Percentiles rank a stretch among this genome's conserved stretches.
These are phyloP conservation scores for Pseudotriccus pelzelni DNA, from an alignment of 2,797 vertebrate genomes.

Conservation along the genomic window DNA sequence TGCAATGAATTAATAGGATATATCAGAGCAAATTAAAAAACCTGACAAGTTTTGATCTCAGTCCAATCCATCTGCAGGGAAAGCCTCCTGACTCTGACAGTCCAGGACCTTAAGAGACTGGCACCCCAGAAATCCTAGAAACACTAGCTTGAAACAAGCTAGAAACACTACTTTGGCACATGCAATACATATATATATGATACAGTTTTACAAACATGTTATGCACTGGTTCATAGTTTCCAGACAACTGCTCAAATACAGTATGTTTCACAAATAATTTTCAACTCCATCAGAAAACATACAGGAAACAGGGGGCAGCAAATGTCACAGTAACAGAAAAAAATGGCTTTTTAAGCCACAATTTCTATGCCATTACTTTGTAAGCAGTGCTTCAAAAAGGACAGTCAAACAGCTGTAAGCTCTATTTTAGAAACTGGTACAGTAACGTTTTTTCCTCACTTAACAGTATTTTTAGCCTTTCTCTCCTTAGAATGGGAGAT, in stretches of 20 bases:
- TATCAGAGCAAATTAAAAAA: not conserved
- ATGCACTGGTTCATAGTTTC: not conserved
- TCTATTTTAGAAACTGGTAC: not conserved
- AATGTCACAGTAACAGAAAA: not conserved
- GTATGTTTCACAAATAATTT: not conserved
- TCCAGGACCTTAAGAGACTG: not conserved
- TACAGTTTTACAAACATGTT: not conserved
- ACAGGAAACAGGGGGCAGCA: not conserved
- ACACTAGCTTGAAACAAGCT: not conserved
- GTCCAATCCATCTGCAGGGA: not conserved
- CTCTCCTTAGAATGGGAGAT: not conserved
- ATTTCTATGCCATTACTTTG: not conserved
- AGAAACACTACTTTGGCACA: not conserved
- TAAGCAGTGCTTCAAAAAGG: not conserved
- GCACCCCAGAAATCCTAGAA: not conserved
- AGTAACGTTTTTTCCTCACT: not conserved
- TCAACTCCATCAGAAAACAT: not conserved
- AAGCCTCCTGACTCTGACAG: not conserved
- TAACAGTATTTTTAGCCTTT: not conserved
- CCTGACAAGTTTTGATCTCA: not conserved
- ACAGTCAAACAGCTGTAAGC: not conserved
- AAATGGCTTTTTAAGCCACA: not conserved
- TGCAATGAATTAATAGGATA: not conserved
- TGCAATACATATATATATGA: not conserved
- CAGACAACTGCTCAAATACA: not conserved